These are phyloP conservation scores for Dinomys branickii DNA, from an alignment of 2,113 vertebrate genomes.

Conservation along the genomic window DNA sequence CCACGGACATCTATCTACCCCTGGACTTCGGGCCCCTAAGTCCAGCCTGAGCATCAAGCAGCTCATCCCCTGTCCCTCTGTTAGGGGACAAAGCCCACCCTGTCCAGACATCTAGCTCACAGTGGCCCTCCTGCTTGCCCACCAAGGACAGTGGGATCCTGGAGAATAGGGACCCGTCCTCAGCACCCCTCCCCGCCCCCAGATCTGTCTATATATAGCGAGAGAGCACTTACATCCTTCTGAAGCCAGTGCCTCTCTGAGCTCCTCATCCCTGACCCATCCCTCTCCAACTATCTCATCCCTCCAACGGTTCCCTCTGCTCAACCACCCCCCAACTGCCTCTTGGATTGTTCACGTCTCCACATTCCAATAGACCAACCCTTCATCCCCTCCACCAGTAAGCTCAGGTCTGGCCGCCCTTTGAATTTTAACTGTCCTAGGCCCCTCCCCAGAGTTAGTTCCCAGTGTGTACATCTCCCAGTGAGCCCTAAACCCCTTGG, in stretches of 20 bases:
- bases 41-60: not conserved
- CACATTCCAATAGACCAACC: constrained; percentile 55
- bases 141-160: not conserved
- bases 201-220: not conserved
- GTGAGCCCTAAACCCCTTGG: not conserved
- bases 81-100: not conserved
- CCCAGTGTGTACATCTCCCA: not conserved
- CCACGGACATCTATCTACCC: not conserved
- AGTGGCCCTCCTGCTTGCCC: not conserved
- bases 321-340: constrained; percentile 51
- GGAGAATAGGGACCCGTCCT: not conserved
- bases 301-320: not conserved
- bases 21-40: not conserved
- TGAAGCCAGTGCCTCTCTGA: not conserved
- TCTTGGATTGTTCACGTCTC: not conserved
- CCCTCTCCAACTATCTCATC: not conserved
- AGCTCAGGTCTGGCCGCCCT: not conserved
- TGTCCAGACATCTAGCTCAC: not conserved
- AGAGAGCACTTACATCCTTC: not conserved
- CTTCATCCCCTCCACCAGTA: too few relatives aligned
- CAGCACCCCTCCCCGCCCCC: not conserved
- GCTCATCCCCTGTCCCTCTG: not conserved
- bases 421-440: not conserved
- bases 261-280: not conserved
- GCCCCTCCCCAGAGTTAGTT: not conserved